A percentile compares a stretch with the other conserved stretches of the same genome.
Evolutionary conservation across 2,113 vertebrate species (phyloP).

Genomic region (Anseranas semipalmata): DNA sequence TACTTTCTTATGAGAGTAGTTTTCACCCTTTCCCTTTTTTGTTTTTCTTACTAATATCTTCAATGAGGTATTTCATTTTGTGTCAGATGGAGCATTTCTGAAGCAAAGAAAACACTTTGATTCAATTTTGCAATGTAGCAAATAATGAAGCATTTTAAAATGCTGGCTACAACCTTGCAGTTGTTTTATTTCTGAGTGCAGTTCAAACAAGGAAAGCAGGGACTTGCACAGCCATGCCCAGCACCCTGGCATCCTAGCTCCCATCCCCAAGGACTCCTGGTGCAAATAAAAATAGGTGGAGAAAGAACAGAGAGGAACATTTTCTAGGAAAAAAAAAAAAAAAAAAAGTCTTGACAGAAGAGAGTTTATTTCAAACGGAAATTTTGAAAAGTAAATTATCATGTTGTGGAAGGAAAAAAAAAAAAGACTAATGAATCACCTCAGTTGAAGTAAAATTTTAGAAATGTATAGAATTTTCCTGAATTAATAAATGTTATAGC

Average conservation of each 20-base stretch:
- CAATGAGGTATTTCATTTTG: neutral
- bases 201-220: neutral
- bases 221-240: neutral
- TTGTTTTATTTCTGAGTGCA: neutral
- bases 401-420: neutral
- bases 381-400: neutral
- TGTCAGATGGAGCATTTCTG: neutral
- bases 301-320: neutral
- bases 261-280: neutral
- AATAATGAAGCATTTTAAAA: neutral
- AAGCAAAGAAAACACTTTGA: neutral
- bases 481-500: constrained; percentile 23
- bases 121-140: neutral
- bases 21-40: neutral
- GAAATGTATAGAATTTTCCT: neutral
- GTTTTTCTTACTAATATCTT: neutral
- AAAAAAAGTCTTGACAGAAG: neutral
- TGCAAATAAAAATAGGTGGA: neutral
- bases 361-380: neutral
- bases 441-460: neutral
- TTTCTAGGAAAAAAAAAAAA: neutral
- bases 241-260: neutral
- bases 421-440: neutral
- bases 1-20: neutral
- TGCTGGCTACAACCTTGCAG: neutral